Evolutionary conservation across 2,113 vertebrate species (phyloP).

Genomic region (Calcarius ornatus): DNA sequence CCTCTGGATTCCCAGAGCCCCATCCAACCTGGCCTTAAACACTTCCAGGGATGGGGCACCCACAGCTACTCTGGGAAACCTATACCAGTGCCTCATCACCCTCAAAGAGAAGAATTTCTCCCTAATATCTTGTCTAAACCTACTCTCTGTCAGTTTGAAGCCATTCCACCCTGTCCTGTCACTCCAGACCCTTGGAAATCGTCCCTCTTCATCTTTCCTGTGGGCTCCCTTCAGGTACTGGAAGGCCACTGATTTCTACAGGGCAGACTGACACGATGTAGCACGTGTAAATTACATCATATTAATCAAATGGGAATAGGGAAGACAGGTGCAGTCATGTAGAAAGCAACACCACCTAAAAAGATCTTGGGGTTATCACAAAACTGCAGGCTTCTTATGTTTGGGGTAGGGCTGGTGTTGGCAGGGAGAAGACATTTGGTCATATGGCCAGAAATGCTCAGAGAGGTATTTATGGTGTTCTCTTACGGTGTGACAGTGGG

Average conservation of each 20-base stretch:
- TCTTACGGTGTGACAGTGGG: background rate
- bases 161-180: background rate
- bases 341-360: background rate
- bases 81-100: too few relatives aligned
- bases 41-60: background rate
- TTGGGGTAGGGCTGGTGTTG: background rate
- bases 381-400: background rate
- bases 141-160: background rate
- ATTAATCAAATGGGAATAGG: background rate
- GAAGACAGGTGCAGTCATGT: background rate
- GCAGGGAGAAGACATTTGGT: background rate
- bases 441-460: background rate
- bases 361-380: background rate
- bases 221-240: background rate
- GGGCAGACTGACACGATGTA: accelerated
- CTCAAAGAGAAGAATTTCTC: accelerated
- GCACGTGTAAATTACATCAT: background rate
- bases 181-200: background rate
- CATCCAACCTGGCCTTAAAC: background rate
- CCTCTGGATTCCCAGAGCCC: accelerated
- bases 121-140: background rate
- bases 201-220: background rate
- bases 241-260: background rate
- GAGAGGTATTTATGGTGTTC: background rate
- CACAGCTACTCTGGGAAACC: background rate